These are phyloP conservation scores for Eciton burchellii DNA, from an alignment of 1,140 invertebrate species.

Conservation along the genomic window DNA sequence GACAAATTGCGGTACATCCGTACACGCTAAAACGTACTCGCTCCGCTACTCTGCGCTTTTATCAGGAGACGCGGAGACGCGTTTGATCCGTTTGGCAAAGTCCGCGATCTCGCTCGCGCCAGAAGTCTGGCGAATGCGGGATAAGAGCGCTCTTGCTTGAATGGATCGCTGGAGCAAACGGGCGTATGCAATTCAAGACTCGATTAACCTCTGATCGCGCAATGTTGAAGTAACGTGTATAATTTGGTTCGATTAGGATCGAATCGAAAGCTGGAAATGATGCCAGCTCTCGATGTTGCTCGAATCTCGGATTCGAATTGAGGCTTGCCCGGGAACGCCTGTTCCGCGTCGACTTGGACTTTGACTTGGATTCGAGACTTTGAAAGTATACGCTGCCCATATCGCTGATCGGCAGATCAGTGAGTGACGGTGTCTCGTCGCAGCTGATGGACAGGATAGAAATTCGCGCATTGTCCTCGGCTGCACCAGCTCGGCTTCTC, in stretches of 20 bases:
- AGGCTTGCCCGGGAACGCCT: not conserved
- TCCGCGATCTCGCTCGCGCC: too few relatives aligned
- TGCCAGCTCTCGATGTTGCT: too few relatives aligned
- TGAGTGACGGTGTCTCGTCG: not conserved
- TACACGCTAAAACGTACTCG: slow-evolving; percentile 22
- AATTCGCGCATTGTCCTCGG: slow-evolving; percentile 57
- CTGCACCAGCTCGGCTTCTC: slow-evolving; percentile 56
- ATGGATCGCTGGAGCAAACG: too few relatives aligned
- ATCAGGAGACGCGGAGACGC: not conserved
- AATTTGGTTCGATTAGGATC: too few relatives aligned
- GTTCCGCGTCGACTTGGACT: not conserved
- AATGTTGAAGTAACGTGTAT: too few relatives aligned
- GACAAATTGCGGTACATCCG: slow-evolving; percentile 53
- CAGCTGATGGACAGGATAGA: not conserved
- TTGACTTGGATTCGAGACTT: not conserved
- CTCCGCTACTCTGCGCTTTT: slow-evolving; percentile 25
- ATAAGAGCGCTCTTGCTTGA: too few relatives aligned
- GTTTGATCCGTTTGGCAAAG: not conserved
- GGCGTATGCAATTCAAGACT: too few relatives aligned
- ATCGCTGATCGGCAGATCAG: not conserved
- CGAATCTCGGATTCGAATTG: too few relatives aligned
- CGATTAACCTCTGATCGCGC: too few relatives aligned
- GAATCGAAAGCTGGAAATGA: too few relatives aligned
- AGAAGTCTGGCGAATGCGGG: too few relatives aligned
- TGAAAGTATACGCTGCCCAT: not conserved